Evolutionary conservation across 1,140 invertebrate genomes (phyloP).

Genomic region (Euglossa dilemma): DNA sequence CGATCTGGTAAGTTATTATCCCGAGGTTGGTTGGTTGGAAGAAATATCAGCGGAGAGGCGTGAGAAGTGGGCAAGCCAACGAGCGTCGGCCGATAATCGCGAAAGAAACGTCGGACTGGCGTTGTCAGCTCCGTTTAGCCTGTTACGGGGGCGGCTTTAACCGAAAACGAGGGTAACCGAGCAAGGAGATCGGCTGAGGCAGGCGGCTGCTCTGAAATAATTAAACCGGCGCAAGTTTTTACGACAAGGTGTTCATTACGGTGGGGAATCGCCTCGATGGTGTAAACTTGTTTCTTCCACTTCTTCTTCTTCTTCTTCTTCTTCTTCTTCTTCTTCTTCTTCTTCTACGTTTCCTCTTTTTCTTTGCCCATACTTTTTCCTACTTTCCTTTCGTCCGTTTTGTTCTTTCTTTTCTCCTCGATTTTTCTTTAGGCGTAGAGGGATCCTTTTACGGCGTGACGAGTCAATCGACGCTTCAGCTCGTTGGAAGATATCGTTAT

Average conservation of each 20-base stretch:
- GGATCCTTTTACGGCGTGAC: neutral
- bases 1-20: too few relatives aligned
- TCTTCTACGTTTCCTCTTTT: too few relatives aligned
- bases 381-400: too few relatives aligned
- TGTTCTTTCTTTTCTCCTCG: neutral
- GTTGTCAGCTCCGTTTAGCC: constrained; percentile 54
- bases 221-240: constrained; percentile 83
- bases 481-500: neutral
- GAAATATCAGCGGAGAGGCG: too few relatives aligned
- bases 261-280: constrained; percentile 69
- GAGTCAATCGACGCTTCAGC: constrained; percentile 1
- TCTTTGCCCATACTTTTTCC: too few relatives aligned
- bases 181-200: constrained; percentile 42
- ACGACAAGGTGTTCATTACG: constrained; percentile 84
- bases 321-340: neutral
- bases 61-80: neutral
- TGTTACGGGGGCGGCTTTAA: constrained; percentile 27
- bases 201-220: constrained; percentile 76
- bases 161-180: constrained; percentile 63
- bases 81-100: constrained; percentile 28
- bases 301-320: constrained; percentile 1
- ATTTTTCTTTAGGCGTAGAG: neutral
- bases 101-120: constrained; percentile 42
- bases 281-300: neutral
- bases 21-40: too few relatives aligned